Percentiles rank a stretch among this genome's conserved stretches.
Evolutionary conservation across 2,888 invertebrate species (phyloP).

Genomic region (Drosophila koepferae): DNA sequence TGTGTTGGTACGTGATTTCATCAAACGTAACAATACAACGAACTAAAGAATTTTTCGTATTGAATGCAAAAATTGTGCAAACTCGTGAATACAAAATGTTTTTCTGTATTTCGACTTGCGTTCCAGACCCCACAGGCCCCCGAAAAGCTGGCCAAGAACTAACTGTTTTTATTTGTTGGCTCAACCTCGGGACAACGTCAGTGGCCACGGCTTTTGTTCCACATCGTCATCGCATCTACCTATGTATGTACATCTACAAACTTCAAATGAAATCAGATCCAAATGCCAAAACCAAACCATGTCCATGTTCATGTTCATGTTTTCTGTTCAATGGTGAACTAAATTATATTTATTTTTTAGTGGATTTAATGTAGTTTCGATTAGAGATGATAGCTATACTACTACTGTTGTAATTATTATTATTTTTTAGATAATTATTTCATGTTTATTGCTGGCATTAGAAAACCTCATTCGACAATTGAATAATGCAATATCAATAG

Average conservation of each 20-base stretch:
- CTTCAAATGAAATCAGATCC: conserved; percentile 55
- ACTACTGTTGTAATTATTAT: not conserved
- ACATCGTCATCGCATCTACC: not conserved
- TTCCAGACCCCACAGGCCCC: conserved; percentile 28
- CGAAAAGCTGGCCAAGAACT: conserved; percentile 39
- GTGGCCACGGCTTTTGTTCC: conserved; percentile 1
- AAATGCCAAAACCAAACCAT: conserved; percentile 44
- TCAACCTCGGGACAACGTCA: conserved; percentile 10
- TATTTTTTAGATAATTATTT: too few species aligned
- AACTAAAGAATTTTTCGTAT: conserved; percentile 73
- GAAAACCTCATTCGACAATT: too few species aligned
- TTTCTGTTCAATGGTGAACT: conserved; percentile 64
- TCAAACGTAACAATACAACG: conserved; percentile 73
- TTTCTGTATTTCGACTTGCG: conserved; percentile 58
- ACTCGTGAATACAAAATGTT: conserved; percentile 78
- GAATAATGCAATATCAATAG: too few species aligned
- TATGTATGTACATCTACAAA: conserved; percentile 12
- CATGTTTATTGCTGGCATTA: too few species aligned
- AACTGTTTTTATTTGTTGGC: conserved; percentile 38
- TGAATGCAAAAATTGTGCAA: conserved; percentile 81
- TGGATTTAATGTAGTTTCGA: not conserved
- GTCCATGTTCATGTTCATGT: conserved; percentile 46
- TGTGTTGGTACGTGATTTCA: conserved; percentile 75
- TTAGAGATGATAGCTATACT: not conserved
- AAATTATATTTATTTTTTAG: conserved; percentile 58